A percentile compares a stretch with the other conserved stretches of the same genome.
These are phyloP conservation scores for Epizoanthus scotinus DNA, from an alignment of 92 coral and sea anemone genomes.

Conservation along the genomic window DNA sequence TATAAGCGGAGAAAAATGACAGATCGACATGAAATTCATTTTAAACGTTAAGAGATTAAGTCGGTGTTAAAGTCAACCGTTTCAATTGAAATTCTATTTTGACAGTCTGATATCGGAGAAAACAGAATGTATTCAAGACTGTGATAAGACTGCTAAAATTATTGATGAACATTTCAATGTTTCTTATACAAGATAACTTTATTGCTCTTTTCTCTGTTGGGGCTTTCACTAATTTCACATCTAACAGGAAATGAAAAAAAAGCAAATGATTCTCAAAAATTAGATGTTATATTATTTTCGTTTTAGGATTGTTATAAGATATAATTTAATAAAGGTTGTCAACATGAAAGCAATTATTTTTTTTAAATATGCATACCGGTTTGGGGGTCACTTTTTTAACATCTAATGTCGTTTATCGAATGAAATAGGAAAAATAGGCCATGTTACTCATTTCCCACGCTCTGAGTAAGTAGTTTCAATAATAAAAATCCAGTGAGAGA, in stretches of 20 bases:
- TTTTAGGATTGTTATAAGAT: constrained; percentile 32
- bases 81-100: constrained; percentile 4
- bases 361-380: constrained; percentile 13
- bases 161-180: not conserved
- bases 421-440: not conserved
- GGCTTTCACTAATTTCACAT: constrained; percentile 26
- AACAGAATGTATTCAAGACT: not conserved
- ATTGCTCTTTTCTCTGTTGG: constrained; percentile 49
- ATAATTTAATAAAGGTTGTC: constrained; percentile 40
- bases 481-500: not conserved
- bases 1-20: constrained; percentile 29
- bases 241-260: constrained; percentile 37
- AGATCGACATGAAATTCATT: constrained; percentile 17
- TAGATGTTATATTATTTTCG: constrained; percentile 39
- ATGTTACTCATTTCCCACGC: constrained; percentile 4
- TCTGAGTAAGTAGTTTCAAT: not conserved
- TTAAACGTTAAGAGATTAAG: constrained; percentile 23
- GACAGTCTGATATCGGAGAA: constrained; percentile 17
- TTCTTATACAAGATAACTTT: constrained; percentile 27
- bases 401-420: not conserved
- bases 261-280: constrained; percentile 9
- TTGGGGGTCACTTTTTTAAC: not conserved
- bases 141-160: no score
- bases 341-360: constrained; percentile 33
- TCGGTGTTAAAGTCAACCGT: not conserved